A percentile compares a stretch with the other conserved stretches of the same genome.
Conservation (phyloP, 1,140 invertebrate genomes). For the Bombus sibiricus region DNA sequence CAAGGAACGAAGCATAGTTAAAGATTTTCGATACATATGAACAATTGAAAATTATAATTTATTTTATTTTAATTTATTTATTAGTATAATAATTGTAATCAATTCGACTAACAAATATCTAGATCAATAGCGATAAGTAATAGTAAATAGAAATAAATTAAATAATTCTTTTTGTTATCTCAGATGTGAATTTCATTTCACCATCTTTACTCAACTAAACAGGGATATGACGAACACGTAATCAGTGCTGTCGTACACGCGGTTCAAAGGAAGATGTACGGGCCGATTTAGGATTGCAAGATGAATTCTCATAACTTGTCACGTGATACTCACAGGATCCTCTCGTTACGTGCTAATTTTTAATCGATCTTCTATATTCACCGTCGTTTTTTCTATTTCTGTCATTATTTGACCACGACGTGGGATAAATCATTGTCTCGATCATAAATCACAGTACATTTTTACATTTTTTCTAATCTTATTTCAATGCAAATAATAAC, state of each 20-base stretch:
- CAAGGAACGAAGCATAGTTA: neutral
- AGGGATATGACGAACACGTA: neutral
- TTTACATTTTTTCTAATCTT: neutral
- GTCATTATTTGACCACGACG: neutral
- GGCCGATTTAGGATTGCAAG: slow-evolving; percentile 19
- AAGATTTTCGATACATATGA: too few relatives aligned
- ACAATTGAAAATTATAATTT: neutral
- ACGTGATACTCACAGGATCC: slow-evolving; percentile 10
- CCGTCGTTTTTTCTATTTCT: neutral
- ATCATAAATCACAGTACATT: neutral
- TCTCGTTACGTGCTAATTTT: slow-evolving; percentile 22
- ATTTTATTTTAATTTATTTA: neutral
- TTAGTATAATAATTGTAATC: neutral
- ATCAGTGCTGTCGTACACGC: slow-evolving; percentile 23
- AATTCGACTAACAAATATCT: neutral
- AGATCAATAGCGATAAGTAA: neutral
- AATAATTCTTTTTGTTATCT: neutral
- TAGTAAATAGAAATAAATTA: too few relatives aligned
- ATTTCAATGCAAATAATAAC: neutral
- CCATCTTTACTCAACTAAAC: neutral
- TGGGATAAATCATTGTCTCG: neutral
- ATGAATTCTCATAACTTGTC: slow-evolving; percentile 27
- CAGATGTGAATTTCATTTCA: neutral
- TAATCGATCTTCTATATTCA: neutral
- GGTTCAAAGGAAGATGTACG: neutral